Conservation (phyloP, 2,888 invertebrate genomes). For the Drosophila monieri region DNA sequence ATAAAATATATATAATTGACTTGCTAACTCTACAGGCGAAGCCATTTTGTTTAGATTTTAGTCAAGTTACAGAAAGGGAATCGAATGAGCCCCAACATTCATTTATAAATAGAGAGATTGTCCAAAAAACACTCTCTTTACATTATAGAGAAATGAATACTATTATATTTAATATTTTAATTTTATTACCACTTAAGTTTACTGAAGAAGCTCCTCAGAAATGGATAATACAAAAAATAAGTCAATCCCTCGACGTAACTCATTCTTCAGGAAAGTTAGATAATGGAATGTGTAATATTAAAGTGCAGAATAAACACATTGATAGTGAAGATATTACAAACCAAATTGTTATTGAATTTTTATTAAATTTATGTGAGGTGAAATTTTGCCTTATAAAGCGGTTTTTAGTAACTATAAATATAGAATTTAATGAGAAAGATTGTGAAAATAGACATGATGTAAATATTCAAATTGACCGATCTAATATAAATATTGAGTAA, state of each 20-base stretch:
- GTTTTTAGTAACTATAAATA: conserved; percentile 59
- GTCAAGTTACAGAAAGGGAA: conserved; percentile 46
- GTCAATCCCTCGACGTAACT: conserved; percentile 50
- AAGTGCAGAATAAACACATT: conserved; percentile 23
- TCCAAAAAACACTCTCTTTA: conserved; percentile 62
- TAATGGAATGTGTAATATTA: conserved; percentile 58
- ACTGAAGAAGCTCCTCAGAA: conserved; percentile 86
- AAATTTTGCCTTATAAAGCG: conserved; percentile 74
- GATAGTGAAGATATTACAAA: neutral
- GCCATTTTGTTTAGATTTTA: conserved; percentile 71
- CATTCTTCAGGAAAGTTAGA: conserved; percentile 51
- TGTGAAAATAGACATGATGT: conserved; percentile 13
- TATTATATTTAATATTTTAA: conserved; percentile 81
- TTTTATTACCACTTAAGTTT: conserved; percentile 84
- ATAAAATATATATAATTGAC: conserved; percentile 84
- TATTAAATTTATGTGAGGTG: conserved; percentile 72
- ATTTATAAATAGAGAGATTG: conserved; percentile 6
- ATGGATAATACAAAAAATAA: conserved; percentile 82
- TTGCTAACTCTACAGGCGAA: conserved; percentile 67
- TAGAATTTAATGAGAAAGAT: conserved; percentile 14
- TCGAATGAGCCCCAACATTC: conserved; percentile 54
- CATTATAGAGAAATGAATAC: conserved; percentile 46
- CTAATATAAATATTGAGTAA: conserved; percentile 8
- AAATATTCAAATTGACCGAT: conserved; percentile 10
- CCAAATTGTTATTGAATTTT: conserved; percentile 55